Conservation (phyloP, 2,888 invertebrate genomes). For the Aleiodes alternator region DNA sequence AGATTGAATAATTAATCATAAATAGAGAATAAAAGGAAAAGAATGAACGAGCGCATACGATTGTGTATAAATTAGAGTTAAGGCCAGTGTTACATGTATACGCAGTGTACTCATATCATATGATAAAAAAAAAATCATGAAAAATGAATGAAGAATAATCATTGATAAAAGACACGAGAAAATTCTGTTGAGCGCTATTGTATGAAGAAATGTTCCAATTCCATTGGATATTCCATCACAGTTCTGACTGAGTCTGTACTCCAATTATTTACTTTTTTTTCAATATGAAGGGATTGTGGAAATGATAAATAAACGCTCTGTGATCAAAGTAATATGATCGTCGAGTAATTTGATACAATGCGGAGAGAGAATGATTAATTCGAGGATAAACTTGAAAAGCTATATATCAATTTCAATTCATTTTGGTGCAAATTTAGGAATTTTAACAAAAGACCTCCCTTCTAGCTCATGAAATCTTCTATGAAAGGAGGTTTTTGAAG, state of each 20-base stretch:
- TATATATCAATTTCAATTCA: too few relatives aligned
- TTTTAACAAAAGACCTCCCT: too few relatives aligned
- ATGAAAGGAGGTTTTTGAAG: too few relatives aligned
- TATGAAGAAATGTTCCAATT: conserved; percentile 48
- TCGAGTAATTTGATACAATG: conserved; percentile 56
- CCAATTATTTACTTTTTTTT: conserved; percentile 20
- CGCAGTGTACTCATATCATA: conserved; percentile 75
- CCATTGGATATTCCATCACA: conserved; percentile 40
- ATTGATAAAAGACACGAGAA: conserved; percentile 37
- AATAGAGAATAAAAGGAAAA: conserved; percentile 4
- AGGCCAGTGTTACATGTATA: conserved; percentile 76
- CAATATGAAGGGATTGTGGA: conserved; percentile 31
- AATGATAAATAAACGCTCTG: conserved; percentile 51
- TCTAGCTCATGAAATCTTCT: too few relatives aligned
- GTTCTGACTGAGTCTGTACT: conserved; percentile 38
- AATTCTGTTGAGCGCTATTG: conserved; percentile 52
- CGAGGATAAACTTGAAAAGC: conserved; percentile 1
- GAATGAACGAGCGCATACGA: conserved; percentile 47
- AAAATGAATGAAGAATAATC: conserved; percentile 23
- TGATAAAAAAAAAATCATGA: conserved; percentile 46
- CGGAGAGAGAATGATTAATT: conserved; percentile 50
- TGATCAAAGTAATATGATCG: conserved; percentile 50
- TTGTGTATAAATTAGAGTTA: conserved; percentile 74
- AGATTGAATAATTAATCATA: conserved; percentile 9
- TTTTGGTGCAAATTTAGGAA: too few relatives aligned